These are phyloP conservation scores for Cerastoderma edule DNA, from an alignment of 2,888 invertebrate species.

Conservation along the genomic window DNA sequence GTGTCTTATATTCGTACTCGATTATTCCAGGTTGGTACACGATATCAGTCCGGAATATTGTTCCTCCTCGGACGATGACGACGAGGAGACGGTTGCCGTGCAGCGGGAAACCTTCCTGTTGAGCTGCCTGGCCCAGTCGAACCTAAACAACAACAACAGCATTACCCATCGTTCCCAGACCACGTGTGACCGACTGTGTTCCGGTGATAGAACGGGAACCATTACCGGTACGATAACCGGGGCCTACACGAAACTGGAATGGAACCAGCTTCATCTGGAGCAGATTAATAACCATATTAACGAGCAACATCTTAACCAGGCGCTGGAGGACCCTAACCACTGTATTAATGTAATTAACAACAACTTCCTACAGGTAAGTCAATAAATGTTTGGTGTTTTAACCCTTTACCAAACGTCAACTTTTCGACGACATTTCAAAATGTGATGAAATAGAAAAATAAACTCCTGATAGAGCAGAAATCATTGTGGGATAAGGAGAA, in stretches of 20 bases:
- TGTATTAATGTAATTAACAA: conserved; percentile 58
- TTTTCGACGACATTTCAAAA: background rate
- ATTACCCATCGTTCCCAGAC: conserved; percentile 50
- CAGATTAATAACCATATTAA: conserved; percentile 70
- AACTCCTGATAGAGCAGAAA: too few relatives aligned
- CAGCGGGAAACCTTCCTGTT: conserved; percentile 64
- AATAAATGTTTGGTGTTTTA: background rate
- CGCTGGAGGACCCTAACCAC: conserved; percentile 44
- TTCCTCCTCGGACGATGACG: conserved; percentile 60
- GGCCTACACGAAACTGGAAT: conserved; percentile 50
- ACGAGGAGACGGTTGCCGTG: conserved; percentile 53
- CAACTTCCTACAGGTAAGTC: conserved; percentile 55
- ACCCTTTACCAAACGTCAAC: background rate
- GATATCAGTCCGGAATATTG: conserved; percentile 71
- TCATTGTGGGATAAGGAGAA: background rate
- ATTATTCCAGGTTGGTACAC: conserved; percentile 69
- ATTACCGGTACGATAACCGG: conserved; percentile 50
- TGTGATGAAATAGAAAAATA: background rate
- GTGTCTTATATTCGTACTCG: too few relatives aligned
- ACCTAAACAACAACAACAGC: conserved; percentile 57
- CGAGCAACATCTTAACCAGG: conserved; percentile 60
- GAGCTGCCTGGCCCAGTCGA: conserved; percentile 60
- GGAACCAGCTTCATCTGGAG: conserved; percentile 65
- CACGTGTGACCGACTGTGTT: conserved; percentile 43
- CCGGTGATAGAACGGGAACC: conserved; percentile 43